Evolutionary conservation across 2,888 invertebrate genomes (phyloP), one percentile per base, ranked within the genome.

Genomic region (Nysson spinosus): DNA sequence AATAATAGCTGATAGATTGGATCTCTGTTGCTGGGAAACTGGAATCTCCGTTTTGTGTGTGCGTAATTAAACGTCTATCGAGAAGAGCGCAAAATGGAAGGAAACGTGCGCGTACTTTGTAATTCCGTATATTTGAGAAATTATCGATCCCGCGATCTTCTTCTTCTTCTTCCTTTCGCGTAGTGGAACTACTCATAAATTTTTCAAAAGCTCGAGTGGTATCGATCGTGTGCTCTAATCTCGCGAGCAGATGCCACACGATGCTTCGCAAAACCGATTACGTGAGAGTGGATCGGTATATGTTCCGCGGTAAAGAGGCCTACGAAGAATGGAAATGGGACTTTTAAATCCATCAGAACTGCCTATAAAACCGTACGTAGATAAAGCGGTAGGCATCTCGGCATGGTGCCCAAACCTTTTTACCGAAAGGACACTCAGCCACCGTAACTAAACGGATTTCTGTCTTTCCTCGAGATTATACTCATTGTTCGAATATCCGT

Each of bases 221-320:
- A n/a, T 72, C 54, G 65, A 65, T 70, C 67, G 70, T 66, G 66
- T 44, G 71, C 69, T 67, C 76, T 80, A 79, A 78, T 80, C 80
- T 77, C 65, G 72, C 75, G 58, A 74, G 75, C 79, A 79, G 79
- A 80, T 75, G 78, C 79, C 76, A 62, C 69, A 74, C 73, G 61
- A 77, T 78, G 73, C 55, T 51, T 73, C 55, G 71, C 68, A 73
- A 75, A 73, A 71, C 66, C 67, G 66, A 75, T 79, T 76, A 80
- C 77, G 52, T 49, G 46, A 44, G 54, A 42, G 43, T 17, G 58
- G 57, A 58, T 69, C 50, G 50, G 56, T 62, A 69, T 74, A 67
- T 56, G 50, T 46, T 32, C 52, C 66, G 47, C 64, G 60, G 61
- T 70, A 70, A 75, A 75, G 77, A 73, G 74, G 62, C 66, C 64